Evolutionary conservation across 2,888 invertebrate genomes (phyloP).

Genomic region (Perithous albicinctus): DNA sequence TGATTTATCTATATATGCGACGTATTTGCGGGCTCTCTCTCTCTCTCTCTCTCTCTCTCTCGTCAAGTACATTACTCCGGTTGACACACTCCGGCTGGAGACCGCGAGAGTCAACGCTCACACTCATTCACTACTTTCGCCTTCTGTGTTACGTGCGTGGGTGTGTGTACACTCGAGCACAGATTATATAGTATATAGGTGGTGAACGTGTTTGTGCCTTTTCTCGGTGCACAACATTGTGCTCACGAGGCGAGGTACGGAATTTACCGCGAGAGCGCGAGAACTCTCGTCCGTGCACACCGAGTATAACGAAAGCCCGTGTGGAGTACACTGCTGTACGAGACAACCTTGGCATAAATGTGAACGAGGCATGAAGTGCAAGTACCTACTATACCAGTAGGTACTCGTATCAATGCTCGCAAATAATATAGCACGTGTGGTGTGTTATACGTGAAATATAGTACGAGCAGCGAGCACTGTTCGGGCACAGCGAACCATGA

Average conservation of each 20-base stretch:
- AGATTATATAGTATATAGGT: too few species aligned
- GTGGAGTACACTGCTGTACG: conserved; percentile 47
- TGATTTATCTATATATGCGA: background rate
- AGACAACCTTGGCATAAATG: conserved; percentile 83
- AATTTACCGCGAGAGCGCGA: conserved; percentile 20
- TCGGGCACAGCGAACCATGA: background rate
- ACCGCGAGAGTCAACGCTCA: background rate
- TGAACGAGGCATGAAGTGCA: conserved; percentile 82
- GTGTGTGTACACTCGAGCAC: conserved; percentile 8
- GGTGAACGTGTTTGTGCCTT: conserved; percentile 16
- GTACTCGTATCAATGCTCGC: conserved; percentile 40
- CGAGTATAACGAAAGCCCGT: conserved; percentile 42
- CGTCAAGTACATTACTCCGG: background rate
- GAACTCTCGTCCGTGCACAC: conserved; percentile 22
- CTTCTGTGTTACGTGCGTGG: conserved; percentile 6
- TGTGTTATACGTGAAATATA: background rate
- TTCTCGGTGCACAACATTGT: conserved; percentile 8
- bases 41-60: too few species aligned
- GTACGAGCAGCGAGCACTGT: background rate
- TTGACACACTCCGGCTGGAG: background rate
- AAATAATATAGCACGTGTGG: conserved; percentile 29
- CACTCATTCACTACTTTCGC: conserved; percentile 41
- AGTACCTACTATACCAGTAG: conserved; percentile 51
- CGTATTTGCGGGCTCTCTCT: background rate
- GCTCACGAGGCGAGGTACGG: conserved; percentile 23